Evolutionary conservation across 2,113 vertebrate genomes (phyloP).

Genomic region (Brachionichthys hirsutus): DNA sequence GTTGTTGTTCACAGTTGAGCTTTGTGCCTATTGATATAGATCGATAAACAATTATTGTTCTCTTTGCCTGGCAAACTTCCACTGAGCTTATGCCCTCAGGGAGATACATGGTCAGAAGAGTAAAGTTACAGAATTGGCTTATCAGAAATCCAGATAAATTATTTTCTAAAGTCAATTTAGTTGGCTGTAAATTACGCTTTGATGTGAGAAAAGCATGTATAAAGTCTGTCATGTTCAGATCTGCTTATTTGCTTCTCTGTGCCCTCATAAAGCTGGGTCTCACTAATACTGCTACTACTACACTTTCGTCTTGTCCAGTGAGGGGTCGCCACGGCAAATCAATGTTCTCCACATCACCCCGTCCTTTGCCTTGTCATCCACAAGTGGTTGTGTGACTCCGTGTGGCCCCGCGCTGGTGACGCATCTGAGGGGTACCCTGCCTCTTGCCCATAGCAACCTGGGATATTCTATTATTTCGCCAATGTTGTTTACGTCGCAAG

Average conservation of each 20-base stretch:
- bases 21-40: constrained; percentile 56
- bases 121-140: not conserved
- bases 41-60: constrained; percentile 68
- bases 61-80: constrained; percentile 45
- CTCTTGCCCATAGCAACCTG: too few species aligned
- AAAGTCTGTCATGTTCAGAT: not conserved
- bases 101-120: constrained; percentile 6
- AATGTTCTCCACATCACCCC: too few species aligned
- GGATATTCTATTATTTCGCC: too few species aligned
- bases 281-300: too few species aligned
- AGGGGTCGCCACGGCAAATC: too few species aligned
- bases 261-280: not conserved
- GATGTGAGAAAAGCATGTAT: not conserved
- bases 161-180: not conserved
- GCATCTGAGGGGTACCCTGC: too few species aligned
- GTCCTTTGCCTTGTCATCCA: too few species aligned
- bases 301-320: too few species aligned
- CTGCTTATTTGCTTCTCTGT: not conserved
- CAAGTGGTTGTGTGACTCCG: too few species aligned
- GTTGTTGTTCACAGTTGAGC: constrained; percentile 64
- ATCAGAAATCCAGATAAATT: not conserved
- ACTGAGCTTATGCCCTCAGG: constrained; percentile 25
- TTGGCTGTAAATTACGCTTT: not conserved
- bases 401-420: too few species aligned
- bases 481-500: too few species aligned